Evolutionary conservation across 2,113 vertebrate species (phyloP).

Genomic region (Clinocottus analis): DNA sequence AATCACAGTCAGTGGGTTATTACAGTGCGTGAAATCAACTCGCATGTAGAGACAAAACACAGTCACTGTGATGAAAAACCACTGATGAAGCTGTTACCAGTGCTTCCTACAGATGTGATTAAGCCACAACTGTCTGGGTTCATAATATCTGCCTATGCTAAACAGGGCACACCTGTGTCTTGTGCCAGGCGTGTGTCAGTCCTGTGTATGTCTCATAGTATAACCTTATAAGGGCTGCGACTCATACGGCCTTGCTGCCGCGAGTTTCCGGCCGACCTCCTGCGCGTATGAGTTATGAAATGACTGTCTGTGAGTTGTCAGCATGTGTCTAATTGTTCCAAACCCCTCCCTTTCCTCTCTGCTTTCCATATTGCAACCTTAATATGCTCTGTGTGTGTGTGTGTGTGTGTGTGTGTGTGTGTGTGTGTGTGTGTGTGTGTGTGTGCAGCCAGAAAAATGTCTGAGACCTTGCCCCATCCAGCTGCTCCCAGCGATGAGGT

Average conservation of each 20-base stretch:
- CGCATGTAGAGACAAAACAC: background rate
- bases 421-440: constrained; percentile 40
- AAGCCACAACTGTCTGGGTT: constrained; percentile 40
- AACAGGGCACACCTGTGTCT: constrained; percentile 49
- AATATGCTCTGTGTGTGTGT: background rate
- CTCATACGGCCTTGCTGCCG: background rate
- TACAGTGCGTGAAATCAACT: constrained; percentile 14
- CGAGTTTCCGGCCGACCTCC: constrained; percentile 12
- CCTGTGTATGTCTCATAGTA: constrained; percentile 21
- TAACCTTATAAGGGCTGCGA: constrained; percentile 46
- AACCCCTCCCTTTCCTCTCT: constrained; percentile 23
- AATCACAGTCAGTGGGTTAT: constrained; percentile 10
- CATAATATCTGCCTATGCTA: constrained; percentile 21
- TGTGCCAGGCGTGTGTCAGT: constrained; percentile 52
- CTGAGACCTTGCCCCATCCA: constrained; percentile 36
- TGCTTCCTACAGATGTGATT: constrained; percentile 22
- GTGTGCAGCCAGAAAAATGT: constrained; percentile 48
- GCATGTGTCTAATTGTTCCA: constrained; percentile 30
- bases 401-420: constrained; percentile 22
- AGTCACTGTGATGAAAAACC: constrained; percentile 16
- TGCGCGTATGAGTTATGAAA: constrained; percentile 47
- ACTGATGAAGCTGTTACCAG: constrained; percentile 17
- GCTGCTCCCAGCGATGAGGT: constrained; percentile 51
- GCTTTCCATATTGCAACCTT: background rate
- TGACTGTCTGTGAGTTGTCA: constrained; percentile 53